phyloP scores from a whole-genome alignment of 2,797 vertebrate genomes.

The Sandelia bainsii region DNA sequence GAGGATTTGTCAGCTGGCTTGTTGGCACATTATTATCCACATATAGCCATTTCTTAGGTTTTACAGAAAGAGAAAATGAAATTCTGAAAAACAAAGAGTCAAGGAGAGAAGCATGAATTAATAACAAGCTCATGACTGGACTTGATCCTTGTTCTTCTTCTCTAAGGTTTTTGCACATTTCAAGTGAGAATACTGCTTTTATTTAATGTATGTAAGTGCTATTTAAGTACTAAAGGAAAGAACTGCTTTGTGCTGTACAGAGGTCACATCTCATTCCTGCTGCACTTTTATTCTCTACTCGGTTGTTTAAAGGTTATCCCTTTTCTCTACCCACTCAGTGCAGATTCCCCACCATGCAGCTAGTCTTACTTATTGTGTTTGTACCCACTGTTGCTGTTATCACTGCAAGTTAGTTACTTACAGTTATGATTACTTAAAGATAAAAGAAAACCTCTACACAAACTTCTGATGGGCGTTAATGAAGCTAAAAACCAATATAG shows the following conservation, averaged over 20 bases:
- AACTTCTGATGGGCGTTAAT: too few relatives aligned
- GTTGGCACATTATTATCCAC: slow-evolving; percentile 41
- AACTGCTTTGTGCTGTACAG: slow-evolving; percentile 13
- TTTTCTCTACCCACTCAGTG: slow-evolving; percentile 9
- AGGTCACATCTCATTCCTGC: slow-evolving; percentile 59
- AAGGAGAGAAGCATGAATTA: slow-evolving; percentile 19
- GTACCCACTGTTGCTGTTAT: too few relatives aligned
- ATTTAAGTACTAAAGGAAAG: slow-evolving; percentile 26
- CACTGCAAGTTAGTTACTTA: too few relatives aligned
- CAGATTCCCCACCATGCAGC: not conserved
- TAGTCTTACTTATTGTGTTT: not conserved
- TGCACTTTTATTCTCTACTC: slow-evolving; percentile 41
- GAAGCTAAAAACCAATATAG: too few relatives aligned
- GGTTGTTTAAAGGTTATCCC: slow-evolving; percentile 50
- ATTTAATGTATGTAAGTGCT: slow-evolving; percentile 45
- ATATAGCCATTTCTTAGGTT: slow-evolving; percentile 28
- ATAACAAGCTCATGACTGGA: slow-evolving; percentile 38
- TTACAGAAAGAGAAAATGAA: slow-evolving; percentile 23
- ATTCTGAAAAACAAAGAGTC: slow-evolving; percentile 4
- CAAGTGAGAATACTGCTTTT: slow-evolving; percentile 14
- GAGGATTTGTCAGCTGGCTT: slow-evolving; percentile 48
- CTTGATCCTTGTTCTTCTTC: slow-evolving; percentile 25
- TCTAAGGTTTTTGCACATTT: slow-evolving; percentile 37
- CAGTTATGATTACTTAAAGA: too few relatives aligned
- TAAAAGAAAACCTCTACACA: too few relatives aligned